These are phyloP conservation scores for Argyrosomus regius DNA, from an alignment of 2,797 vertebrate genomes.

Conservation along the genomic window DNA sequence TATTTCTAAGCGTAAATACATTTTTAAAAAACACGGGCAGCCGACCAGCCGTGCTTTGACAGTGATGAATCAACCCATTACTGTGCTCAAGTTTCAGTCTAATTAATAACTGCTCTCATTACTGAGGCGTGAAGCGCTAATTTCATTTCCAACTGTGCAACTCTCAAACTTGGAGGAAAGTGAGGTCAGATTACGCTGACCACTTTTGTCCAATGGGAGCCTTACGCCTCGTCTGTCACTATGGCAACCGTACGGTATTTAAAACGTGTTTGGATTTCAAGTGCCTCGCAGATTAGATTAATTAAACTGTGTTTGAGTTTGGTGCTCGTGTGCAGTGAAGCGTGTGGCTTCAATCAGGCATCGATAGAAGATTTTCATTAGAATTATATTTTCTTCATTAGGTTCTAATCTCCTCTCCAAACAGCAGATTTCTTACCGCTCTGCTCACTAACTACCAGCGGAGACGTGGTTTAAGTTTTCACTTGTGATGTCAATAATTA, in stretches of 20 bases:
- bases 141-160: slow-evolving; percentile 34
- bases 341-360: neutral
- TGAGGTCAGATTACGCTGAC: neutral
- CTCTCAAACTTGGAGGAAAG: slow-evolving; percentile 7
- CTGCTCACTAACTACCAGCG: neutral
- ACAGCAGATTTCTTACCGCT: neutral
- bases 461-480: neutral
- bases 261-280: neutral
- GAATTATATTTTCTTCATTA: neutral
- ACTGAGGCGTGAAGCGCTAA: slow-evolving; percentile 25
- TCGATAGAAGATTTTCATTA: neutral
- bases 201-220: slow-evolving; percentile 28
- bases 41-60: neutral
- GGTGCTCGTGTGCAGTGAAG: neutral
- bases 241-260: slow-evolving; percentile 18
- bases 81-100: slow-evolving; percentile 27
- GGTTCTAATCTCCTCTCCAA: neutral
- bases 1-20: slow-evolving; percentile 1
- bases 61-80: slow-evolving; percentile 59
- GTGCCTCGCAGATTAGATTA: neutral
- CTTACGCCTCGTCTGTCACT: slow-evolving; percentile 26
- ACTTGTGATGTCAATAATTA: neutral
- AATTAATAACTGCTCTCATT: slow-evolving; percentile 51
- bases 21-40: slow-evolving; percentile 11
- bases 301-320: slow-evolving; percentile 9